These are phyloP conservation scores for Dasyurus viverrinus DNA, from an alignment of 2,113 vertebrate species.

Conservation along the genomic window DNA sequence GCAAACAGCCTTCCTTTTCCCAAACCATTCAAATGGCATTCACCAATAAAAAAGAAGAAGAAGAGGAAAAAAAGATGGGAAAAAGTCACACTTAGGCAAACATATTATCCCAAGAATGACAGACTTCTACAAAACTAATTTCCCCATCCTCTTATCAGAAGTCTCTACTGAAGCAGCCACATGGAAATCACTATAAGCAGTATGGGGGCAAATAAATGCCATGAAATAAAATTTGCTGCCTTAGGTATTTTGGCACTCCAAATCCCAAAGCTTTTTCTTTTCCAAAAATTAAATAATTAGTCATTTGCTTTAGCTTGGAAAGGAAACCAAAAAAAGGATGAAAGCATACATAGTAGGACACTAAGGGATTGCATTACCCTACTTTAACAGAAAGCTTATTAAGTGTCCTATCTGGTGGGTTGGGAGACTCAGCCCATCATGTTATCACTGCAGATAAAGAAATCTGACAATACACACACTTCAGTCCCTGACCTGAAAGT, in stretches of 20 bases:
- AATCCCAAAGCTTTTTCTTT: conserved; percentile 61
- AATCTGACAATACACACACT: conserved; percentile 7
- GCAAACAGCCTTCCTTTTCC: conserved; percentile 57
- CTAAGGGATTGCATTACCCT: conserved; percentile 34
- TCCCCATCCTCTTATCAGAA: conserved; percentile 77
- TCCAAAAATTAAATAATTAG: conserved; percentile 73
- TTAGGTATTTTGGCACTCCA: conserved; percentile 73
- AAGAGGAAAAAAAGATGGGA: not conserved
- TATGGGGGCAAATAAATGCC: conserved; percentile 67
- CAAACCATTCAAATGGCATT: conserved; percentile 64
- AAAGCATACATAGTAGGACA: conserved; percentile 60
- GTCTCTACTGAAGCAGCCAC: conserved; percentile 75
- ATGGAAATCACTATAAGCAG: conserved; percentile 72
- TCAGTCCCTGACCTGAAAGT: conserved; percentile 62
- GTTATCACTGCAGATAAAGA: conserved; percentile 42
- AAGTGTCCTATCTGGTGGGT: conserved; percentile 42
- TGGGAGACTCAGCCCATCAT: conserved; percentile 35
- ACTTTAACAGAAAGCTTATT: conserved; percentile 63
- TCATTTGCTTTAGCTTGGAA: conserved; percentile 69
- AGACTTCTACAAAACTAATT: conserved; percentile 80
- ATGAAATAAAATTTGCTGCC: conserved; percentile 76
- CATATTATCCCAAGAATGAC: conserved; percentile 73
- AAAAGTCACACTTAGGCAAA: conserved; percentile 59
- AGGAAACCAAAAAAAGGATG: conserved; percentile 60
- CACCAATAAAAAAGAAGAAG: not conserved